Conservation (phyloP, 2,888 invertebrate species). For the Andricus curvator region DNA sequence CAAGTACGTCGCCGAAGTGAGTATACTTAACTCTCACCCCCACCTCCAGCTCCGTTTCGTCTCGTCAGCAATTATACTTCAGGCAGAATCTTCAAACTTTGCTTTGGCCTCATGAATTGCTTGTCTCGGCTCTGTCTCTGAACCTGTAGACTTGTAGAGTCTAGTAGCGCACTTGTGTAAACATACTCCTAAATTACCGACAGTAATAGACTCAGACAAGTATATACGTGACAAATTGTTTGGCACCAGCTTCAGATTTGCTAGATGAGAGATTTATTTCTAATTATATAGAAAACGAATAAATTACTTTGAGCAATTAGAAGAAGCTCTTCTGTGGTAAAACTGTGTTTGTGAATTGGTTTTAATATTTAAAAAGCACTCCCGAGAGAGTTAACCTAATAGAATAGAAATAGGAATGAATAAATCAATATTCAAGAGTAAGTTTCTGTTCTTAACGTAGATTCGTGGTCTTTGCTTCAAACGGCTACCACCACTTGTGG, state of each 20-base stretch:
- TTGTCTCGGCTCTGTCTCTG: slow-evolving; percentile 32
- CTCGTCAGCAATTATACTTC: slow-evolving; percentile 38
- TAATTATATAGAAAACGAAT: not conserved
- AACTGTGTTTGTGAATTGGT: not conserved
- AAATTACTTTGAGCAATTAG: not conserved
- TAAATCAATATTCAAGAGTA: slow-evolving; percentile 21
- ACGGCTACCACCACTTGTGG: slow-evolving; percentile 32
- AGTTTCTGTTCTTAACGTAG: slow-evolving; percentile 27
- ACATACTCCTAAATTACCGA: slow-evolving; percentile 25
- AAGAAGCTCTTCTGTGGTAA: too few relatives aligned
- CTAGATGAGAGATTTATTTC: not conserved
- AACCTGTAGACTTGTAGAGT: slow-evolving; percentile 27
- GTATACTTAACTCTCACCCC: slow-evolving; percentile 8
- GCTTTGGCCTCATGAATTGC: slow-evolving; percentile 27
- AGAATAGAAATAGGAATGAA: slow-evolving; percentile 15
- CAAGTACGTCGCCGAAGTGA: slow-evolving; percentile 17
- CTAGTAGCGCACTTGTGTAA: slow-evolving; percentile 20
- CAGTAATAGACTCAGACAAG: slow-evolving; percentile 1
- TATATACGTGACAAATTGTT: not conserved
- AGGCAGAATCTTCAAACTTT: slow-evolving; percentile 34
- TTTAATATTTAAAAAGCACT: not conserved
- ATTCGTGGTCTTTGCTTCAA: slow-evolving; percentile 31
- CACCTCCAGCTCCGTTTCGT: slow-evolving; percentile 26
- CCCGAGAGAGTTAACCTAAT: not conserved
- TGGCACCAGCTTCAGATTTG: not conserved